Evolutionary conservation across 2,113 vertebrate genomes (phyloP).

Genomic region (Hoplias malabaricus): DNA sequence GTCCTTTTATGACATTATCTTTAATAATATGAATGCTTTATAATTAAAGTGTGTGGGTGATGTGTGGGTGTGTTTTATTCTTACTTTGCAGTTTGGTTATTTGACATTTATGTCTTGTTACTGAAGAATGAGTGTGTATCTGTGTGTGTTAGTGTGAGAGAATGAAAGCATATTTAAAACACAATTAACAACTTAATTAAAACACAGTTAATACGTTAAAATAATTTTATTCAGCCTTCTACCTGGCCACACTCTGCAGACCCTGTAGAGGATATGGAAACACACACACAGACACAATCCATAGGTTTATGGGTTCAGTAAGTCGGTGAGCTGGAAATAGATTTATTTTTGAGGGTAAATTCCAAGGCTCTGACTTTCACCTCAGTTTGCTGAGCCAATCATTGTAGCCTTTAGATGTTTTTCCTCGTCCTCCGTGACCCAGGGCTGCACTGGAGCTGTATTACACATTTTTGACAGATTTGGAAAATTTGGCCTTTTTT

Average conservation of each 20-base stretch:
- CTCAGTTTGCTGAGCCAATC: neutral
- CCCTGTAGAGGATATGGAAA: no score
- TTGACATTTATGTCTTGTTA: no score
- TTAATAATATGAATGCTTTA: no score
- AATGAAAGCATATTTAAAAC: neutral
- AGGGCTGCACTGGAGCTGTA: neutral
- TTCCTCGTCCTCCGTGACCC: neutral
- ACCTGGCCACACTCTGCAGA: constrained; percentile 9
- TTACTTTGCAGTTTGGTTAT: no score
- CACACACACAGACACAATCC: constrained; percentile 3
- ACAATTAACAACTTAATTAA: no score
- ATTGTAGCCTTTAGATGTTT: neutral
- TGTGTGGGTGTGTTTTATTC: no score
- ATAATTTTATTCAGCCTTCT: constrained; percentile 5
- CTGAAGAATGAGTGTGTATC: neutral
- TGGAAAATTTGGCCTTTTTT: neutral
- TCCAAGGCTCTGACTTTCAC: constrained; percentile 22
- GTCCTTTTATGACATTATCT: neutral
- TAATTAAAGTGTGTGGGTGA: no score
- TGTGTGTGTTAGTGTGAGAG: neutral
- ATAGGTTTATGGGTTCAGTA: neutral
- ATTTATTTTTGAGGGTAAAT: constrained; percentile 29
- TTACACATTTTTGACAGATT: neutral
- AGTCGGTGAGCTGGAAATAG: neutral
- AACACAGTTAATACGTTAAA: constrained; percentile 3